These are phyloP conservation scores for Ophraella communa DNA, from an alignment of 2,888 invertebrate genomes.

Conservation along the genomic window DNA sequence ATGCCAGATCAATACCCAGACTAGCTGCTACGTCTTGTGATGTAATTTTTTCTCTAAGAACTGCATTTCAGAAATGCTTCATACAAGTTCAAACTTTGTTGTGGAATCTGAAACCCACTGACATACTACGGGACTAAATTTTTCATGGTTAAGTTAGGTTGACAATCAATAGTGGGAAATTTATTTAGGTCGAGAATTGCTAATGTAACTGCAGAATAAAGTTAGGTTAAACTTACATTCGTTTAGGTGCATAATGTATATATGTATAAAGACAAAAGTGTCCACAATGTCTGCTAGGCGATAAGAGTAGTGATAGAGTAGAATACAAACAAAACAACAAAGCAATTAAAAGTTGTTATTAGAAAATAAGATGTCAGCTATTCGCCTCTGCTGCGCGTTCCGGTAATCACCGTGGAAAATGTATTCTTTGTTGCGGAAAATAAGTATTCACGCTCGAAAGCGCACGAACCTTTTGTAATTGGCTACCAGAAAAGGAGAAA, in stretches of 20 bases:
- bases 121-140: too few species aligned
- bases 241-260: background rate
- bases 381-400: conserved; percentile 12
- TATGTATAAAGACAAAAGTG: background rate
- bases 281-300: background rate
- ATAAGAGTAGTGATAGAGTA: background rate
- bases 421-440: conserved; percentile 47
- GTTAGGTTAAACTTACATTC: background rate
- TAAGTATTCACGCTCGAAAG: conserved; percentile 43
- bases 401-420: conserved; percentile 42
- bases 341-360: conserved; percentile 26
- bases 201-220: too few species aligned
- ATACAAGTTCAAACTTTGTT: too few species aligned
- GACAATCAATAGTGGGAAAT: too few species aligned
- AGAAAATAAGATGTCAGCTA: conserved; percentile 23
- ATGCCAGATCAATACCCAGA: too few species aligned
- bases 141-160: too few species aligned
- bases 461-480: conserved; percentile 38
- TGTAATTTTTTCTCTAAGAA: too few species aligned
- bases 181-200: too few species aligned
- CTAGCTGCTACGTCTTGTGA: too few species aligned
- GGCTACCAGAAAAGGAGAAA: conserved; percentile 32
- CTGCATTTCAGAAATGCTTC: too few species aligned
- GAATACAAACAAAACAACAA: conserved; percentile 9
- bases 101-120: too few species aligned